Evolutionary conservation across 2,113 vertebrate species (phyloP), one percentile per base, ranked within the genome.

Genomic region (Genyomyrus donnyi): DNA sequence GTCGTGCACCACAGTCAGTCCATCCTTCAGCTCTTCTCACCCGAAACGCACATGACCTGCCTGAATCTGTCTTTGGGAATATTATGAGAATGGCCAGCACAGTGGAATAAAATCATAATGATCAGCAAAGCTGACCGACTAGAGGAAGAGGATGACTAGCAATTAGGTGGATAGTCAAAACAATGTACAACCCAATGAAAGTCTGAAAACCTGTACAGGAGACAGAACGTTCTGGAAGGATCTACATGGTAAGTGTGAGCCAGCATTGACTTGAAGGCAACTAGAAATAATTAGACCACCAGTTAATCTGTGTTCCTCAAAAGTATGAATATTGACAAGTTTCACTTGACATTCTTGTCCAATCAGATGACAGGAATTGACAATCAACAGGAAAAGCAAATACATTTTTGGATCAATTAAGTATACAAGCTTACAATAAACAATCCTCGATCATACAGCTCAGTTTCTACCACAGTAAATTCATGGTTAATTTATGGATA

Each of bases 401-500:
- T 88, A 48, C 62, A 87, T 91, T 92, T 70, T 83, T 88, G 85
- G 89, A 74, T 62, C 66, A 48, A 87, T 91, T 85, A 90, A 91
- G 46, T 56, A 27, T 56, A 90, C 58, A 80, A 91, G 90, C 90
- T 85, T 85, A 45, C 27, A 27, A 49, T 88, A 77, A 88, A 87
- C 86, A 91, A 88, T 90, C 89, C 39, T 77, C 19, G 84, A 84
- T 85, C 88, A 70, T 48, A 45, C 27, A 53, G 53, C 89, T 46
- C 53, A 21, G 85, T 50, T 52, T 87, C 4, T 91, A 92, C 92
- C 13, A n/a, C 90, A 90, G 90, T 89, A 91, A 93, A 93, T 91
- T 91, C 88, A 62, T 84, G 90, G 90, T 90, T 91, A 92, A 90
- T 91, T 92, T 52, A 91, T 88, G 46, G 53, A 66, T 90, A 91